These are phyloP conservation scores for Melanotaenia duboulayi DNA, from an alignment of 2,113 vertebrate genomes.

Conservation along the genomic window DNA sequence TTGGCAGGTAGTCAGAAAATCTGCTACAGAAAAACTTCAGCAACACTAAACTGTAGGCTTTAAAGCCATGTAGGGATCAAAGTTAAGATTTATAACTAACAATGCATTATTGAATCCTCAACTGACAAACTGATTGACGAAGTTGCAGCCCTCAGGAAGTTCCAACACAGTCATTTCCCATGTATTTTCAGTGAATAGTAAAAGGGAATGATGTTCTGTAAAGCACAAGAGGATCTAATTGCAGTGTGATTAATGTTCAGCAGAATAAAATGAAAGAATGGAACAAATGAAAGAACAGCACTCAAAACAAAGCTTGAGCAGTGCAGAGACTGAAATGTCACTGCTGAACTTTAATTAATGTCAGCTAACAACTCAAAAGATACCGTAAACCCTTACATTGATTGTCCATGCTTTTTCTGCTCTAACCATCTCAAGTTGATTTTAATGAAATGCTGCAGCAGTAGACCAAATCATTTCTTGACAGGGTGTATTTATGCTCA, in stretches of 20 bases:
- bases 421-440: conserved; percentile 31
- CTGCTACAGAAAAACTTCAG: neutral
- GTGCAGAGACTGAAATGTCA: conserved; percentile 53
- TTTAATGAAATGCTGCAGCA: conserved; percentile 28
- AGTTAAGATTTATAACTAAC: neutral
- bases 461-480: conserved; percentile 26
- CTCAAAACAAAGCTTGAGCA: conserved; percentile 56
- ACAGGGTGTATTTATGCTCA: conserved; percentile 51
- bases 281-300: conserved; percentile 37
- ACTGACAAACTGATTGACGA: conserved; percentile 34
- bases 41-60: conserved; percentile 4
- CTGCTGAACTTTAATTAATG: conserved; percentile 62
- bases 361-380: conserved; percentile 38
- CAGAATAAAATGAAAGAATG: conserved; percentile 50
- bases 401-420: conserved; percentile 32
- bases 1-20: neutral
- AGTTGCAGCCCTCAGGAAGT: conserved; percentile 23
- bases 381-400: conserved; percentile 35
- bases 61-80: neutral
- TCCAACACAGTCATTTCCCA: conserved; percentile 22
- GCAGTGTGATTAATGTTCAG: conserved; percentile 31
- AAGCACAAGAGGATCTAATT: conserved; percentile 57
- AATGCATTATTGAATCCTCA: conserved; percentile 4
- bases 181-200: conserved; percentile 29
- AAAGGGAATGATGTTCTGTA: conserved; percentile 34